These are phyloP conservation scores for Chymomyza fuscimana DNA, from an alignment of 2,888 invertebrate genomes.

Conservation along the genomic window DNA sequence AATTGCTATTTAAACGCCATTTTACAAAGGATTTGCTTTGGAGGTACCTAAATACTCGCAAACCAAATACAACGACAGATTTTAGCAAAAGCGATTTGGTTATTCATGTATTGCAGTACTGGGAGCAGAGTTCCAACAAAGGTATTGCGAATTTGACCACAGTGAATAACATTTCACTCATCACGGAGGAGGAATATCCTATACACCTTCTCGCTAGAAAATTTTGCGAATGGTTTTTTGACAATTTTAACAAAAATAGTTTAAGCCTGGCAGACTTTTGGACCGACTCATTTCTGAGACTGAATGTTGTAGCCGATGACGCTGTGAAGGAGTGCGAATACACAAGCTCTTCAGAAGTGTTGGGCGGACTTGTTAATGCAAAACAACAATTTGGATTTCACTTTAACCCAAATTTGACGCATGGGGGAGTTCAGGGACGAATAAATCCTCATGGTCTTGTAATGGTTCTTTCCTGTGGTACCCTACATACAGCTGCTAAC, in stretches of 20 bases:
- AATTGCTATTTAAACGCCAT: constrained; percentile 81
- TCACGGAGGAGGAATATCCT: constrained; percentile 49
- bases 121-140: constrained; percentile 69
- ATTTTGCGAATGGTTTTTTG: constrained; percentile 83
- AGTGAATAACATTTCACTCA: neutral
- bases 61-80: constrained; percentile 79
- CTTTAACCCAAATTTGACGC: constrained; percentile 83
- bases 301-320: constrained; percentile 67
- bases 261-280: constrained; percentile 82
- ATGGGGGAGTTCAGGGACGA: constrained; percentile 82
- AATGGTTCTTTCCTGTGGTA: constrained; percentile 83
- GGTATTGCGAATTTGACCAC: neutral
- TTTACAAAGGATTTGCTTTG: constrained; percentile 82
- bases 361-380: constrained; percentile 76
- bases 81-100: constrained; percentile 81
- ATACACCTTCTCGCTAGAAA: constrained; percentile 81
- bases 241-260: constrained; percentile 76
- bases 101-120: constrained; percentile 79
- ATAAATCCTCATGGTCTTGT: constrained; percentile 84
- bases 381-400: constrained; percentile 80
- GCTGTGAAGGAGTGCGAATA: constrained; percentile 57
- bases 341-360: constrained; percentile 62
- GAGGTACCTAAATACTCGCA: constrained; percentile 81
- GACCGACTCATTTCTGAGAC: constrained; percentile 79
- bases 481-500: constrained; percentile 81